Conservation (phyloP, 2,113 vertebrate genomes). For the Ceyx cyanopectus region DNA sequence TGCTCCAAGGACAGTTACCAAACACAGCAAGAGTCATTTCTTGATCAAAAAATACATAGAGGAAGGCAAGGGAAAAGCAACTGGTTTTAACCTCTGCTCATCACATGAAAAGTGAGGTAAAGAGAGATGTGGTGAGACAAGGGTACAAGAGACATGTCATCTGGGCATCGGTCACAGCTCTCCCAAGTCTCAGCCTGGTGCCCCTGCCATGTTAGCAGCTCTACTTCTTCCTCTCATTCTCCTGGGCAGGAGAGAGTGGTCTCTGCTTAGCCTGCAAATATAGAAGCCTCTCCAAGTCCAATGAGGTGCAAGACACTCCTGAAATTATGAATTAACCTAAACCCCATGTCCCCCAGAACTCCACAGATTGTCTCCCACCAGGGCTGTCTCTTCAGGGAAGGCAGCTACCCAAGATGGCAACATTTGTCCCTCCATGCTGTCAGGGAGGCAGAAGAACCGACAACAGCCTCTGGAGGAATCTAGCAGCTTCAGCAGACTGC, state of each 20-base stretch:
- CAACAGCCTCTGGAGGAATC: background rate
- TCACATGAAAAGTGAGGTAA: background rate
- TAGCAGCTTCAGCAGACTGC: background rate
- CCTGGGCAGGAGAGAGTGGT: rapidly evolving
- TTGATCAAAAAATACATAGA: background rate
- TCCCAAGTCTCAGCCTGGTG: background rate
- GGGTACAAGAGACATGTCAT: background rate
- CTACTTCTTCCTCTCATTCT: background rate
- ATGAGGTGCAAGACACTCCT: background rate
- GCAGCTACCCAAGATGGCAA: background rate
- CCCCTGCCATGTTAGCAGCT: background rate
- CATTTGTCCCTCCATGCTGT: background rate
- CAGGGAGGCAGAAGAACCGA: background rate
- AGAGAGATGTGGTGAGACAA: background rate
- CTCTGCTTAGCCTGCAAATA: background rate
- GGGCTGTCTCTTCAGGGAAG: background rate
- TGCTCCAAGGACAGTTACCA: conserved; percentile 7
- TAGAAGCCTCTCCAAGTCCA: background rate
- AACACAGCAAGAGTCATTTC: background rate
- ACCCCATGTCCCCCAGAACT: background rate
- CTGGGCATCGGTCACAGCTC: background rate
- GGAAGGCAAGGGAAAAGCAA: background rate
- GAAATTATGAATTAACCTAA: background rate
- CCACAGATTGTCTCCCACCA: background rate
- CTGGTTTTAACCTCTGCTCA: background rate